Percentiles rank a stretch among this genome's conserved stretches.
Evolutionary conservation across 2,888 invertebrate species (phyloP).

Genomic region (Rhingia campestris): DNA sequence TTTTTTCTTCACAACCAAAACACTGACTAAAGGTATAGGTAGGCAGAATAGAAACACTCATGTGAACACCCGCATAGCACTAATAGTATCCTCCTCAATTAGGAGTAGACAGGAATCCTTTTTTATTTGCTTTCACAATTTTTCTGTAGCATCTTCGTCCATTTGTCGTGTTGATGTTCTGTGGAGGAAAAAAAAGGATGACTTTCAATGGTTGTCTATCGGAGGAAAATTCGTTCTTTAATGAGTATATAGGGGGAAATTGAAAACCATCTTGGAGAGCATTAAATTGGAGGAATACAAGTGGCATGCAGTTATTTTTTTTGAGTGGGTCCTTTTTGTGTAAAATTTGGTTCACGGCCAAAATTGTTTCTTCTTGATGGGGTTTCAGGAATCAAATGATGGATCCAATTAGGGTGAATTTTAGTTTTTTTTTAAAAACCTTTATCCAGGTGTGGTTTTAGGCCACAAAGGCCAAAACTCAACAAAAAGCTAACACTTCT

Average conservation of each 20-base stretch:
- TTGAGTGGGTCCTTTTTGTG: constrained; percentile 42
- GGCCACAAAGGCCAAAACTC: too few relatives aligned
- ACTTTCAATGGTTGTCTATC: constrained; percentile 44
- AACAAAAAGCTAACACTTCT: too few relatives aligned
- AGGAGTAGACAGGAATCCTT: constrained; percentile 60
- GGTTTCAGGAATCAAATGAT: background rate
- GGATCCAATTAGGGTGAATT: background rate
- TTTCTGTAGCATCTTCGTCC: constrained; percentile 17
- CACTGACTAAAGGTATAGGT: constrained; percentile 30
- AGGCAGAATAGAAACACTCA: constrained; percentile 52
- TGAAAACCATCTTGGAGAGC: constrained; percentile 23
- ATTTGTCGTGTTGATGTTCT: constrained; percentile 42
- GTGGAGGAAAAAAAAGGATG: constrained; percentile 20
- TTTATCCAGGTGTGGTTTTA: too few relatives aligned
- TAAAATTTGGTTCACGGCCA: constrained; percentile 58
- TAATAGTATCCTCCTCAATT: constrained; percentile 71
- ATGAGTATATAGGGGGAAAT: constrained; percentile 39
- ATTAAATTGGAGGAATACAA: constrained; percentile 54
- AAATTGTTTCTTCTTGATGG: background rate
- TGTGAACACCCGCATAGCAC: constrained; percentile 69
- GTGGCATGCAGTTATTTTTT: constrained; percentile 57
- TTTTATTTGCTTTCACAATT: constrained; percentile 8
- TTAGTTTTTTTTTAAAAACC: too few relatives aligned
- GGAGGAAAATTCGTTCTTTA: constrained; percentile 46
- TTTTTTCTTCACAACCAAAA: constrained; percentile 14